Evolutionary conservation across 2,113 vertebrate genomes (phyloP).

Genomic region (Corydoras maculifer): DNA sequence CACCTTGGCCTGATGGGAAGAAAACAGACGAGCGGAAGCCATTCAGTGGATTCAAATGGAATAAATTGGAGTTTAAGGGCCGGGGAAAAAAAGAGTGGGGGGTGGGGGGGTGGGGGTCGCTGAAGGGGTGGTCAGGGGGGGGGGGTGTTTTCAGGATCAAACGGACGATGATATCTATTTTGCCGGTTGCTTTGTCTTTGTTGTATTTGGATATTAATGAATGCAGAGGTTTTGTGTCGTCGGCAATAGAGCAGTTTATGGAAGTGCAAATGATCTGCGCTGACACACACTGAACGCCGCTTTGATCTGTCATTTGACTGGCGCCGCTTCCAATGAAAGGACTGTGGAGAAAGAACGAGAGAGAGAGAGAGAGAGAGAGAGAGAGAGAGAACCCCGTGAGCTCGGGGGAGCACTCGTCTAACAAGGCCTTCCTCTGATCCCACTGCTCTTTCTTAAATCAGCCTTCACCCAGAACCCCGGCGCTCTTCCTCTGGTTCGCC

Average conservation of each 20-base stretch:
- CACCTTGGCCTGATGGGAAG: conserved; percentile 13
- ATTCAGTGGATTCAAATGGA: conserved; percentile 36
- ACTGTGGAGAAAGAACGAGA: conserved; percentile 16
- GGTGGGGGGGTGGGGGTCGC: background rate
- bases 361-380: background rate
- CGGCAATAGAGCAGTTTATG: conserved; percentile 36
- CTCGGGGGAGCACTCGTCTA: conserved; percentile 39
- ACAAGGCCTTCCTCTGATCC: conserved; percentile 46
- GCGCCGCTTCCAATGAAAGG: conserved; percentile 40
- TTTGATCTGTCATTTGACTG: conserved; percentile 49
- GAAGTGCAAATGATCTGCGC: conserved; percentile 51
- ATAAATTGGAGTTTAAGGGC: conserved; percentile 16
- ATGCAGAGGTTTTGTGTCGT: conserved; percentile 41
- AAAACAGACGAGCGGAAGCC: conserved; percentile 2
- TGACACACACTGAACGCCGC: conserved; percentile 44
- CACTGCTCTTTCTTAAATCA: conserved; percentile 26
- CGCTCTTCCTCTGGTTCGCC: conserved; percentile 7
- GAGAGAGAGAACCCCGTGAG: conserved; percentile 25
- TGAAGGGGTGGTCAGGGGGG: conserved; percentile 6
- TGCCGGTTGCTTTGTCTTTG: conserved; percentile 31
- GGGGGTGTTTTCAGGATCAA: conserved; percentile 40
- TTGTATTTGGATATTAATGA: conserved; percentile 49
- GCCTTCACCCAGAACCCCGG: conserved; percentile 10
- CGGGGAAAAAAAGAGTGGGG: no score
- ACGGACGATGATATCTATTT: conserved; percentile 45